Evolutionary conservation across 92 coral and sea anemone species (phyloP).

Genomic region (Blastomussa wellsi): DNA sequence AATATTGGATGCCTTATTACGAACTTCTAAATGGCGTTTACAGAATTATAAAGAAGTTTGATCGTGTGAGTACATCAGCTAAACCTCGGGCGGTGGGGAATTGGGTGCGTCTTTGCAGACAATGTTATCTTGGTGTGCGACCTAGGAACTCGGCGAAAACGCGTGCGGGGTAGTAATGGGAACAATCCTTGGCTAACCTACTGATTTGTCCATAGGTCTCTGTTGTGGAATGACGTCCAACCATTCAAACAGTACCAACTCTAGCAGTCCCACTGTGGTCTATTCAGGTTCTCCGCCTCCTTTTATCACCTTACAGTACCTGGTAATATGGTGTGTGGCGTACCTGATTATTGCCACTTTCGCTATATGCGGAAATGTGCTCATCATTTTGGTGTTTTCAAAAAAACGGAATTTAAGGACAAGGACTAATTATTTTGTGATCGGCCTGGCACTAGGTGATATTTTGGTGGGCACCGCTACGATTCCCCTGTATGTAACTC

Average conservation of each 20-base stretch:
- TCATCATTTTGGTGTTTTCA: slow-evolving; percentile 73
- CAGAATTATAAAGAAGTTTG: no score
- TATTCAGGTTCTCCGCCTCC: slow-evolving; percentile 21
- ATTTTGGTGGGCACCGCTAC: slow-evolving; percentile 67
- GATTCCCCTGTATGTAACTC: slow-evolving; percentile 65
- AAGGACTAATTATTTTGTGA: slow-evolving; percentile 74
- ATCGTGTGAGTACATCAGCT: no score
- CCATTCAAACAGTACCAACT: slow-evolving; percentile 36
- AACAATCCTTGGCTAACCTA: not conserved
- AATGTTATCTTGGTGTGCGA: no score
- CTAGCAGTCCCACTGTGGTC: not conserved
- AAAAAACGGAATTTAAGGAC: slow-evolving; percentile 76
- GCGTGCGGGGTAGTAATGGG: not conserved
- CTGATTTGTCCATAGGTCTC: slow-evolving; percentile 14
- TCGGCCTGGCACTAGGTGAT: slow-evolving; percentile 76
- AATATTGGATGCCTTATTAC: no score
- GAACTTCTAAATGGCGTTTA: no score
- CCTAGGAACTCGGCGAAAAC: not conserved
- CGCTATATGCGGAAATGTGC: slow-evolving; percentile 68
- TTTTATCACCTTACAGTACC: slow-evolving; percentile 44
- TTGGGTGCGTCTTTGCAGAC: no score
- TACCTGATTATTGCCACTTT: slow-evolving; percentile 58
- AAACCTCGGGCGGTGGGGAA: no score
- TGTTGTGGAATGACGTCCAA: slow-evolving; percentile 13
- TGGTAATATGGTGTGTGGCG: slow-evolving; percentile 57